These are phyloP conservation scores for Isoperla grammatica DNA, from an alignment of 2,888 invertebrate genomes.

Conservation along the genomic window DNA sequence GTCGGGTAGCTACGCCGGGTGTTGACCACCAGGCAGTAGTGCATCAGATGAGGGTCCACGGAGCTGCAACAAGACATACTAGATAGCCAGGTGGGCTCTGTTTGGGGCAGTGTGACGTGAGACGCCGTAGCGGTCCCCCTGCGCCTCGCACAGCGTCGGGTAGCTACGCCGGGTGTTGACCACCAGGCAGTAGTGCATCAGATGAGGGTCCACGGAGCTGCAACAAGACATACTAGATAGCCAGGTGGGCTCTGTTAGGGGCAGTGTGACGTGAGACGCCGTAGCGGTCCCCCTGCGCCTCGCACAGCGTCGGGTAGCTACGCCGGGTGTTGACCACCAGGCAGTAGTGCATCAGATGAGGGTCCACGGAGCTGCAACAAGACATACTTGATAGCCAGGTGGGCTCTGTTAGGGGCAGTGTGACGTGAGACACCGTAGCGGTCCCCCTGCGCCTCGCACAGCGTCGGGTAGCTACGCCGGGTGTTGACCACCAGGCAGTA, in stretches of 20 bases:
- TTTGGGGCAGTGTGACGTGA: conserved; percentile 32
- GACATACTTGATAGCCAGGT: too few relatives aligned
- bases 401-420: too few relatives aligned
- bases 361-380: conserved; percentile 45
- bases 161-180: conserved; percentile 46
- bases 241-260: conserved; percentile 22
- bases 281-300: conserved; percentile 43
- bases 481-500: conserved; percentile 51
- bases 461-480: conserved; percentile 43
- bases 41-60: conserved; percentile 47
- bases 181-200: conserved; percentile 50
- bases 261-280: conserved; percentile 38
- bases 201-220: conserved; percentile 47
- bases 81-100: conserved; percentile 23
- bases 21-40: conserved; percentile 51
- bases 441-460: conserved; percentile 47
- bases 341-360: conserved; percentile 49
- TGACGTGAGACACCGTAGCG: conserved; percentile 39
- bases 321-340: conserved; percentile 46
- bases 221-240: conserved; percentile 33
- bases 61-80: conserved; percentile 42
- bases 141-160: conserved; percentile 47
- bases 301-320: conserved; percentile 48
- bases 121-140: conserved; percentile 41
- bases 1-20: conserved; percentile 44